phyloP scores from a whole-genome alignment of 2,797 vertebrate genomes.

The Clarias fuscus region DNA sequence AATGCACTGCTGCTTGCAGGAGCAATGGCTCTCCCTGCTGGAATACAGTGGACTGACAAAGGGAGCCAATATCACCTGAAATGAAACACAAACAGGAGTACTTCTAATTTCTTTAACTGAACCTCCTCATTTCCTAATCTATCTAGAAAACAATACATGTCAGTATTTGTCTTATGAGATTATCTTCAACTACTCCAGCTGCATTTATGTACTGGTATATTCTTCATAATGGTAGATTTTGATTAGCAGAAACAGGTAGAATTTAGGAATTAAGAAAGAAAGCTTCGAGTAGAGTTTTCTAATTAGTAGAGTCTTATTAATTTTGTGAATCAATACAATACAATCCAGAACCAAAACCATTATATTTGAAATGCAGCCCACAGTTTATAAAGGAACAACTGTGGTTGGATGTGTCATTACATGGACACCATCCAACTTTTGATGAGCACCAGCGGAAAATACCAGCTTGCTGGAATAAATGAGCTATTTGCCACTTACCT shows the following conservation, averaged over 20 bases:
- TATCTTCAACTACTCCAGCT: background rate
- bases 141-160: background rate
- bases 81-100: background rate
- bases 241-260: background rate
- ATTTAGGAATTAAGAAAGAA: background rate
- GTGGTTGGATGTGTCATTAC: constrained; percentile 44
- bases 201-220: background rate
- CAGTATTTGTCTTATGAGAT: background rate
- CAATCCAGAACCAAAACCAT: background rate
- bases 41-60: constrained; percentile 55
- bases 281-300: background rate
- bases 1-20: constrained; percentile 61
- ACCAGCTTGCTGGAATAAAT: constrained; percentile 65
- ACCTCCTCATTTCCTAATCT: background rate
- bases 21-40: constrained; percentile 69
- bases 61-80: constrained; percentile 49
- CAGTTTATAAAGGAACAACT: constrained; percentile 63
- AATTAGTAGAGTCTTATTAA: no score
- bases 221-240: no score
- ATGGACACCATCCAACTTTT: constrained; percentile 36
- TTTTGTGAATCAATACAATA: background rate
- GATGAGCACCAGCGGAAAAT: constrained; percentile 50
- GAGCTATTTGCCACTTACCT: constrained; percentile 62
- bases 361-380: constrained; percentile 32
- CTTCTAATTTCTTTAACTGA: background rate